phyloP scores from a whole-genome alignment of 2,113 vertebrate genomes.

The Athene cunicularia region DNA sequence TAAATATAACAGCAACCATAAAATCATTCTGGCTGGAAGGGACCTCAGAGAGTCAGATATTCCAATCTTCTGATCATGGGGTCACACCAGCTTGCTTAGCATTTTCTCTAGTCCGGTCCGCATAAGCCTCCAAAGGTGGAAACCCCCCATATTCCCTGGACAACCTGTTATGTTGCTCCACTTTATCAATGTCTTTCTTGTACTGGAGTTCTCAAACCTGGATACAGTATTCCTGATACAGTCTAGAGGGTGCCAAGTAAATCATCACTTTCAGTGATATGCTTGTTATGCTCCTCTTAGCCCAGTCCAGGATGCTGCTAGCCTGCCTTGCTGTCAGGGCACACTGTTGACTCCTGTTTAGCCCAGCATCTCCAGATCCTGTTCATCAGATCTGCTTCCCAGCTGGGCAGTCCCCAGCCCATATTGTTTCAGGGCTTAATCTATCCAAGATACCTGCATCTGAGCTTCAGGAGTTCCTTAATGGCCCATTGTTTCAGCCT shows the following conservation, averaged over 20 bases:
- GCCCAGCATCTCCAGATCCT: not conserved
- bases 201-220: not conserved
- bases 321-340: not conserved
- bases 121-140: not conserved
- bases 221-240: not conserved
- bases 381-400: not conserved
- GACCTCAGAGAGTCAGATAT: not conserved
- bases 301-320: not conserved
- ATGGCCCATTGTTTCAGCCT: not conserved
- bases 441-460: not conserved
- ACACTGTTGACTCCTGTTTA: not conserved
- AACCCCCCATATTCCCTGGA: not conserved
- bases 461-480: not conserved
- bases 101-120: not conserved
- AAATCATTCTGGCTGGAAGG: not conserved
- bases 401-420: not conserved
- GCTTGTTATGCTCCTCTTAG: not conserved
- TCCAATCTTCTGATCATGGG: not conserved
- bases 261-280: not conserved
- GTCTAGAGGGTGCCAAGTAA: not conserved
- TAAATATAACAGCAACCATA: not conserved
- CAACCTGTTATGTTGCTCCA: not conserved
- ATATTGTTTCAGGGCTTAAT: not conserved
- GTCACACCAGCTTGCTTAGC: not conserved
- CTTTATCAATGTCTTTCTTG: not conserved